phyloP scores from a whole-genome alignment of 2,888 invertebrate species.

The Conomelus anceps region DNA sequence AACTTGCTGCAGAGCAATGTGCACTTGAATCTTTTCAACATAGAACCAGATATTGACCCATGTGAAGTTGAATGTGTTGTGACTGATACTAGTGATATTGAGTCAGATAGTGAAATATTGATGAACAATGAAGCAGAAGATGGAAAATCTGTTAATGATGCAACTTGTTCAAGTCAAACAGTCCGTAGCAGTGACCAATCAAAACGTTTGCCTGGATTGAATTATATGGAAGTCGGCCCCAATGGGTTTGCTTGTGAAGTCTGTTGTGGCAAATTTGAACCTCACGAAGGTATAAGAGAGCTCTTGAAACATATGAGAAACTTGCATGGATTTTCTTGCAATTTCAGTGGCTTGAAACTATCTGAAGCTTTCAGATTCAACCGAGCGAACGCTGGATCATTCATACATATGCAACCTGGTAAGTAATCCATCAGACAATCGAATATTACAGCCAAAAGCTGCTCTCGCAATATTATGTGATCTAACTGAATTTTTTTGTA shows the following conservation, averaged over 20 bases:
- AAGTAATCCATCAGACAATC: background rate
- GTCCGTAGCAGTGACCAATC: background rate
- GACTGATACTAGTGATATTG: conserved; percentile 44
- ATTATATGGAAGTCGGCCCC: conserved; percentile 43
- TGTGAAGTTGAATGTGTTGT: conserved; percentile 46
- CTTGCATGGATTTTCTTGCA: conserved; percentile 25
- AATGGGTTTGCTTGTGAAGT: conserved; percentile 49
- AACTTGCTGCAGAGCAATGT: conserved; percentile 20
- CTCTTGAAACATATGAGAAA: conserved; percentile 24
- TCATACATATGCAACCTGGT: conserved; percentile 9
- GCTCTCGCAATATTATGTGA: no score
- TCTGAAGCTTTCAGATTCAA: conserved; percentile 9
- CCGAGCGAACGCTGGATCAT: background rate
- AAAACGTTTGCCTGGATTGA: conserved; percentile 2
- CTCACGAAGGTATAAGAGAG: conserved; percentile 41
- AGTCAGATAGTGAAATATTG: conserved; percentile 30
- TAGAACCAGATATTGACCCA: conserved; percentile 39
- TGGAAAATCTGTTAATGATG: background rate
- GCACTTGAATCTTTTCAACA: conserved; percentile 40
- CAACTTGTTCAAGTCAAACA: background rate
- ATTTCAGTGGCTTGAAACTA: conserved; percentile 5
- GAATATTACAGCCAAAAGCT: background rate
- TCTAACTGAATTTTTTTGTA: no score
- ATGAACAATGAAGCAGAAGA: background rate
- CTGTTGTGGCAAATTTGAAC: conserved; percentile 48